A percentile compares a stretch with the other conserved stretches of the same genome.
Conservation (phyloP, 2,113 vertebrate species). For the Pachycephala philippinensis region DNA sequence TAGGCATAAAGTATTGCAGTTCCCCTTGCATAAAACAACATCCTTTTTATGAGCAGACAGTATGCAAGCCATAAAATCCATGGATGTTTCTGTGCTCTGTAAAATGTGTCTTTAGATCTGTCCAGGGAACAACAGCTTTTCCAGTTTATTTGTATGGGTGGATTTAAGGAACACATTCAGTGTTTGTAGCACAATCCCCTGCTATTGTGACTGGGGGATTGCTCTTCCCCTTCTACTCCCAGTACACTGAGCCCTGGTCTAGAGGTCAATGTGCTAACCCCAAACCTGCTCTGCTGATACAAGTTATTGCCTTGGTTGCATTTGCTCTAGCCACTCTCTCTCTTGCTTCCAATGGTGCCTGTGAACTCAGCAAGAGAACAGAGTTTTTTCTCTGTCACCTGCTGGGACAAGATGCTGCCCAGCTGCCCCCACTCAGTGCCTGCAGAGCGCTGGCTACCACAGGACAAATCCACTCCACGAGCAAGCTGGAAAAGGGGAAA, state of each 20-base stretch:
- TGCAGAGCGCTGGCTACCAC: not conserved
- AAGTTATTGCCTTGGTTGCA: not conserved
- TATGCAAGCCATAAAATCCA: not conserved
- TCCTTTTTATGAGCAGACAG: not conserved
- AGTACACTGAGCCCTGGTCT: not conserved
- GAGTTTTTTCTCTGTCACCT: rapidly evolving
- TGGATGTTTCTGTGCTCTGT: not conserved
- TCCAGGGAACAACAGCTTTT: not conserved
- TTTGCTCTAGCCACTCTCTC: not conserved
- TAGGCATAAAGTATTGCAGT: not conserved
- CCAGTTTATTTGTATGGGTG: not conserved
- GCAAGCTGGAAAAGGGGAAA: not conserved
- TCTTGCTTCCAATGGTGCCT: not conserved
- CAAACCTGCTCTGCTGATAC: not conserved
- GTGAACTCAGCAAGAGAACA: not conserved
- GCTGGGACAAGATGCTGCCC: not conserved
- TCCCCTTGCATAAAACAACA: not conserved
- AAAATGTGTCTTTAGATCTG: not conserved
- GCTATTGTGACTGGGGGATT: not conserved
- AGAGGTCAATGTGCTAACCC: not conserved
- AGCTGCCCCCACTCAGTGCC: not conserved
- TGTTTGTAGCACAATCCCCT: not conserved
- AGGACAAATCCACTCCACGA: not conserved
- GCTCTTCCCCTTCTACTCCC: not conserved
- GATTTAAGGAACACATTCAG: not conserved